A percentile compares a stretch with the other conserved stretches of the same genome.
Conservation (phyloP, 2,888 invertebrate genomes). For the Drosophila merina region DNA sequence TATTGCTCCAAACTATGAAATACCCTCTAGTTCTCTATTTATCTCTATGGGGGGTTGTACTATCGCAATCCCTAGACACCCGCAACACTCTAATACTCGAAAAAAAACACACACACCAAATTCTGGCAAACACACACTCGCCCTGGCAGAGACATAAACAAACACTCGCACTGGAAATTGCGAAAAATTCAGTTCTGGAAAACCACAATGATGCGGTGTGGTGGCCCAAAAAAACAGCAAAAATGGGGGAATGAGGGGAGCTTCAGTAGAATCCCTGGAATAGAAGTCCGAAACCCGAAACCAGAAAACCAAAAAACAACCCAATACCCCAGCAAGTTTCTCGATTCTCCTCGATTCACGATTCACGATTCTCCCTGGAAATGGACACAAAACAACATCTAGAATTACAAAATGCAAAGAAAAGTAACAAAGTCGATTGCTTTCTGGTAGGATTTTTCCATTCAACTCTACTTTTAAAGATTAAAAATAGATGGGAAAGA, state of each 20-base stretch:
- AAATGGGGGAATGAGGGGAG: background rate
- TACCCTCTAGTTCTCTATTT: background rate
- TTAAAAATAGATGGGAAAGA: no score
- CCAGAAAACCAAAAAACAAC: constrained; percentile 19
- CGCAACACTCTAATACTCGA: background rate
- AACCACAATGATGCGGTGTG: constrained; percentile 63
- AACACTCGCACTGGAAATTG: constrained; percentile 23
- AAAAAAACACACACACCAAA: background rate
- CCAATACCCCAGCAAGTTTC: constrained; percentile 3
- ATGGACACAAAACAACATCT: background rate
- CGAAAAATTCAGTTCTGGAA: constrained; percentile 55
- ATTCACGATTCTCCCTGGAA: background rate
- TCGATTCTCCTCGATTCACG: background rate
- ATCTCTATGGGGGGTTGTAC: background rate
- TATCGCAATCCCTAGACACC: background rate
- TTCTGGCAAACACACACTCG: constrained; percentile 13
- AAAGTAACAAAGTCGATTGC: no score
- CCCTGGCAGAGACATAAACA: constrained; percentile 27
- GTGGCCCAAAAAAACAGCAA: constrained; percentile 24
- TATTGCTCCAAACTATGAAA: no score
- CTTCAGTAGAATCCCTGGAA: constrained; percentile 5
- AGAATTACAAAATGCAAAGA: no score
- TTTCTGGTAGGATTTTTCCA: no score
- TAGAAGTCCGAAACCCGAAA: constrained; percentile 12
- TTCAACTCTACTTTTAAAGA: no score